phyloP scores from a whole-genome alignment of 2,888 invertebrate species.

The Amaurobius ferox region DNA sequence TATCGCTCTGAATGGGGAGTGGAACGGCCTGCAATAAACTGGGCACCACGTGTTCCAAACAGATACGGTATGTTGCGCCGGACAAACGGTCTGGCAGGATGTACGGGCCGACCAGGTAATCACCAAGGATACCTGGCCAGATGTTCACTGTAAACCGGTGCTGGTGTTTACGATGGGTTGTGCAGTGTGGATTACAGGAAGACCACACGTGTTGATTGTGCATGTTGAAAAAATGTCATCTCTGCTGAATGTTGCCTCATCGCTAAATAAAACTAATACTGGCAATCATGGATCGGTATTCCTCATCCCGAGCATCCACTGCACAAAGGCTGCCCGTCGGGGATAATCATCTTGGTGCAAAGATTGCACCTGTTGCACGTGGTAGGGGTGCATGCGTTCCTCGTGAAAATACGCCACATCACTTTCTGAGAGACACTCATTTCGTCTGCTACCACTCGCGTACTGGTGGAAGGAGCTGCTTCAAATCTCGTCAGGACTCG shows the following conservation, averaged over 20 bases:
- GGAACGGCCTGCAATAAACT: neutral
- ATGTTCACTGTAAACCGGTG: neutral
- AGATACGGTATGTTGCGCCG: neutral
- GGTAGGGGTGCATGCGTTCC: no score
- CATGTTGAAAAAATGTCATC: neutral
- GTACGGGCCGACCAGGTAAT: neutral
- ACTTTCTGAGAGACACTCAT: neutral
- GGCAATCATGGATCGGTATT: no score
- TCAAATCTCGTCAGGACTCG: no score
- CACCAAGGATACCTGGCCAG: neutral
- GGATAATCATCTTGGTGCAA: no score
- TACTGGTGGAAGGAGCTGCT: no score
- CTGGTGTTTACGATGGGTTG: neutral
- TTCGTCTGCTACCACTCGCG: no score
- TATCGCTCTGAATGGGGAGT: neutral
- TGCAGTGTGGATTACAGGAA: neutral
- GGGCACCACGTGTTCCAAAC: neutral
- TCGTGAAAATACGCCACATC: neutral
- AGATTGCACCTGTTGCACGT: no score
- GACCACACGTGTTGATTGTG: neutral
- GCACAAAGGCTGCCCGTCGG: no score
- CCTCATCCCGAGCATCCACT: no score
- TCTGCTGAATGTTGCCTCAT: conserved; percentile 5
- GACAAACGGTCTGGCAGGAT: neutral
- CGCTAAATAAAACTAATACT: neutral